Conservation (phyloP, 2,797 vertebrate species). For the Sebastolobus alascanus region DNA sequence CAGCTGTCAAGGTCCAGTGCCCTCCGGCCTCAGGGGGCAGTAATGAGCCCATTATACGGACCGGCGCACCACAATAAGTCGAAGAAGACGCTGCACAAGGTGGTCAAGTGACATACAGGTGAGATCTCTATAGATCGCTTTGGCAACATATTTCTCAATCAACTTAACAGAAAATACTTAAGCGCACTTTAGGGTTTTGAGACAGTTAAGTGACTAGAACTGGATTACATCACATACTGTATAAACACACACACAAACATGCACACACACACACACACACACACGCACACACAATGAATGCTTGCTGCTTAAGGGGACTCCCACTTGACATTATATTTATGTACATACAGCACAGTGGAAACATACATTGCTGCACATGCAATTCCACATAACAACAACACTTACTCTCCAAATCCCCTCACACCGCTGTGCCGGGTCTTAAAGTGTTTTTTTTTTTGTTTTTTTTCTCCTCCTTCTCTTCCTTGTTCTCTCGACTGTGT, state of each 20-base stretch:
- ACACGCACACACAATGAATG: slow-evolving; percentile 82
- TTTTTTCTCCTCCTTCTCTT: slow-evolving; percentile 17
- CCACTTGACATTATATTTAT: slow-evolving; percentile 81
- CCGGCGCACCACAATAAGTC: too few relatives aligned
- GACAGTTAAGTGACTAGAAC: slow-evolving; percentile 9
- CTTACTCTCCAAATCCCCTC: slow-evolving; percentile 75
- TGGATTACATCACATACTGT: slow-evolving; percentile 67
- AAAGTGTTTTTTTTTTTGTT: slow-evolving; percentile 65
- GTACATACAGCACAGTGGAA: slow-evolving; percentile 65
- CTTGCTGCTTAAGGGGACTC: slow-evolving; percentile 84
- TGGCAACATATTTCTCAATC: background rate
- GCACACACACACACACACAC: slow-evolving; percentile 71
- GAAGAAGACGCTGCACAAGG: too few relatives aligned
- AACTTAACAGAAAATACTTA: background rate
- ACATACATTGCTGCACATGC: slow-evolving; percentile 57
- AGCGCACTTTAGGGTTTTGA: background rate
- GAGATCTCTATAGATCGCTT: background rate
- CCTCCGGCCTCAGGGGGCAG: too few relatives aligned
- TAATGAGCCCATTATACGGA: too few relatives aligned
- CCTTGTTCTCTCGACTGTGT: slow-evolving; percentile 60
- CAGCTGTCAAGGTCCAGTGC: too few relatives aligned
- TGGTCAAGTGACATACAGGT: background rate
- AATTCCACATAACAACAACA: slow-evolving; percentile 88
- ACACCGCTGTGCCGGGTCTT: slow-evolving; percentile 87
- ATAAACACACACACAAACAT: too few relatives aligned